These are phyloP conservation scores for Glareola pratincola DNA, from an alignment of 2,113 vertebrate genomes.

Conservation along the genomic window DNA sequence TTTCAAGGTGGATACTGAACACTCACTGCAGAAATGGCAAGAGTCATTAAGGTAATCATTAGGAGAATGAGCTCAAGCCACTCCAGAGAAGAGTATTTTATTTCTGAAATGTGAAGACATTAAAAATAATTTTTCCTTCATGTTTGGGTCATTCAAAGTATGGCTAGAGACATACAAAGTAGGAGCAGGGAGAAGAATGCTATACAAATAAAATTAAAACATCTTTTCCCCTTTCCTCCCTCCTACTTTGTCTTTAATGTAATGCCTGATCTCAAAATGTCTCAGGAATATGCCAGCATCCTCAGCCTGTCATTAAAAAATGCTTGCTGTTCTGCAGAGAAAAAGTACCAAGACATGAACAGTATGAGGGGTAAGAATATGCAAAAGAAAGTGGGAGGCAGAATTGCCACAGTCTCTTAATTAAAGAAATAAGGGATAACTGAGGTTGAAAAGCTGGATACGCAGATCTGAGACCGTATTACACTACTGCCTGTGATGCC, in stretches of 20 bases:
- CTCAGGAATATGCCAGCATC: not conserved
- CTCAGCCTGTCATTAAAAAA: not conserved
- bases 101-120: not conserved
- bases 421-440: not conserved
- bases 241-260: not conserved
- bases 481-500: not conserved
- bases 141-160: accelerated
- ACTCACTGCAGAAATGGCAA: not conserved
- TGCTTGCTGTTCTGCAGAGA: not conserved
- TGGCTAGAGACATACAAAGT: not conserved
- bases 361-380: not conserved
- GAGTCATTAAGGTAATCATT: not conserved
- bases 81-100: not conserved
- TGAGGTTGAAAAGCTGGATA: not conserved
- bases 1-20: not conserved
- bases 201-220: not conserved
- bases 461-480: not conserved
- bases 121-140: not conserved
- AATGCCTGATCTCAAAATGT: not conserved
- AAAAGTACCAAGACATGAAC: not conserved
- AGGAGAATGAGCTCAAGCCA: not conserved
- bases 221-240: not conserved
- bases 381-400: not conserved
- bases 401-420: not conserved
- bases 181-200: not conserved